Evolutionary conservation across 2,888 invertebrate genomes (phyloP).

Genomic region (Gisinianus flammeolus): DNA sequence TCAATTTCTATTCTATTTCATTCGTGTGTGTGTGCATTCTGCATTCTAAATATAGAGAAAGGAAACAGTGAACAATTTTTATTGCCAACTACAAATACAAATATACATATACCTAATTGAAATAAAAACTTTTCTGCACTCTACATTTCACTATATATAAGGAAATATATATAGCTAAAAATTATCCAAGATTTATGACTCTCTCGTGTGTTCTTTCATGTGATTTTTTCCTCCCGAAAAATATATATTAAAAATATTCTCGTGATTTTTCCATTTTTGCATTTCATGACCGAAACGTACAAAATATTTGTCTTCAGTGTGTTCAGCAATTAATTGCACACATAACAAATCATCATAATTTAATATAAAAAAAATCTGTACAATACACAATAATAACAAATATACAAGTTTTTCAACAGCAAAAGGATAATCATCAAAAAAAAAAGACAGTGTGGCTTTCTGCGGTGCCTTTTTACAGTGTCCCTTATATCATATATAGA

Average conservation of each 20-base stretch:
- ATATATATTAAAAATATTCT: not conserved
- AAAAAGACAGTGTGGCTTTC: no score
- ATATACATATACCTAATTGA: not conserved
- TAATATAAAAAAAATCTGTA: not conserved
- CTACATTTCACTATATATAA: no score
- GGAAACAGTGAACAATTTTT: no score
- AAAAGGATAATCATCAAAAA: not conserved
- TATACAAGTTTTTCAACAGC: not conserved
- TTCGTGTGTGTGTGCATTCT: no score
- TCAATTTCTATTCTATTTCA: no score
- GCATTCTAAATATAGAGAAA: no score
- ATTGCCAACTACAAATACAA: not conserved
- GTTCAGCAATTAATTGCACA: not conserved
- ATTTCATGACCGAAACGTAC: not conserved
- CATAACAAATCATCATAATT: not conserved
- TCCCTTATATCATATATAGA: no score
- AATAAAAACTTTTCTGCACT: not conserved
- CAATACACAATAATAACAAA: not conserved
- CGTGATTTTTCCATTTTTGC: no score
- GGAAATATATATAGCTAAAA: no score
- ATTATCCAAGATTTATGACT: no score
- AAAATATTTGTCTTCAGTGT: not conserved
- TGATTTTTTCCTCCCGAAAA: no score
- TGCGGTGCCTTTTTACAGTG: not conserved
- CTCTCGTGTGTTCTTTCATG: no score